phyloP scores from a whole-genome alignment of 2,113 vertebrate species.

The Oryctolagus cuniculus region DNA sequence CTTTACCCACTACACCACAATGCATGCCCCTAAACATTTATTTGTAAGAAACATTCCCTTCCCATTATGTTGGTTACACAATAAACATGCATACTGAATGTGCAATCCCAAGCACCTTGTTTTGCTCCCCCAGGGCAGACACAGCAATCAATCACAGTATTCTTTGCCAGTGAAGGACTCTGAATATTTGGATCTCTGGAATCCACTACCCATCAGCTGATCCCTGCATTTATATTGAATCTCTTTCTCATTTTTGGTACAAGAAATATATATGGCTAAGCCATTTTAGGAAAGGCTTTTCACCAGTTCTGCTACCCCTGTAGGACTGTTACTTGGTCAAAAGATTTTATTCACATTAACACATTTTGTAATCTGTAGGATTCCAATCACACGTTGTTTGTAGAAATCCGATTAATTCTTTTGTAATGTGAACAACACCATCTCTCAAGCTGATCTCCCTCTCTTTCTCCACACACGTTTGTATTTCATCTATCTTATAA shows the following conservation, averaged over 20 bases:
- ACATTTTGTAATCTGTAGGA: not conserved
- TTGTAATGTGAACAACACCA: not conserved
- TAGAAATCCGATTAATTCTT: constrained; percentile 19
- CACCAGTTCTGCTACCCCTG: not conserved
- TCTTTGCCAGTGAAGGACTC: constrained; percentile 20
- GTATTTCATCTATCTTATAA: constrained; percentile 56
- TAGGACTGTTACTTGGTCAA: not conserved
- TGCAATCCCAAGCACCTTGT: not conserved
- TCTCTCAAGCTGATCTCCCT: not conserved
- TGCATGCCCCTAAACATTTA: not conserved
- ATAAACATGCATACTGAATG: not conserved
- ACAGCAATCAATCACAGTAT: not conserved
- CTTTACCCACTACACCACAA: too few species aligned
- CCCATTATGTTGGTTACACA: not conserved
- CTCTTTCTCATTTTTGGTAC: not conserved
- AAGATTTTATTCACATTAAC: not conserved
- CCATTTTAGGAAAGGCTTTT: not conserved
- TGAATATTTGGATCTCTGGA: not conserved
- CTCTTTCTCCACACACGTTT: not conserved
- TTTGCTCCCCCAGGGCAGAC: not conserved
- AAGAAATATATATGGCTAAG: not conserved
- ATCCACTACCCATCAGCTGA: not conserved
- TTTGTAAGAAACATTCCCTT: not conserved
- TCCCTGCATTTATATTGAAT: not conserved
- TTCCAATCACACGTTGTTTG: not conserved